Evolutionary conservation across 1,140 invertebrate genomes (phyloP), one percentile per base, ranked within the genome.

Genomic region (Drosophila novamexicana): DNA sequence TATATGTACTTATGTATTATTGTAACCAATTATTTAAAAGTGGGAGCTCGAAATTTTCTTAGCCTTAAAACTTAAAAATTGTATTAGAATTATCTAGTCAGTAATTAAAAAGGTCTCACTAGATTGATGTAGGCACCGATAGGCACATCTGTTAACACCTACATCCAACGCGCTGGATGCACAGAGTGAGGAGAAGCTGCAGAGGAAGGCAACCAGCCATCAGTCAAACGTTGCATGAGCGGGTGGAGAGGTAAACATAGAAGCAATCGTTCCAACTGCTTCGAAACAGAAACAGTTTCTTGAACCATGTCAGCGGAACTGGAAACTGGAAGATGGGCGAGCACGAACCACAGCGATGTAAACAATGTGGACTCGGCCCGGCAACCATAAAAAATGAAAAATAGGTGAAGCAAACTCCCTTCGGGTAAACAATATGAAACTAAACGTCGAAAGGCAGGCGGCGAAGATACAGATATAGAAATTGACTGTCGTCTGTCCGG

Each of bases 61-160:
- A 22, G 22, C 22, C 22, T 22, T 29, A 29, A 29, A 29, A 29
- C 22, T 29, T 0, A 29, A 29, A 29, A 29, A 5, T 29, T 29
- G 22, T 29, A 29, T 29, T 29, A 29, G 22, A 29, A 29, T 29
- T 29, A 29, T 29, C 22, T 5, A 29, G 58, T n/a, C 66, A 67
- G 76, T 83, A 83, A 83, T 83, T 73, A 83, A 79, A 63, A 68
- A 82, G 79, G 49, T 50, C 75, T 77, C 77, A 83, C 77, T 84
- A 84, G 69, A 22, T 71, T 80, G 81, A 84, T 77, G 77, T 52
- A 61, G 80, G 77, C 77, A 80, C 52, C 68, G 58, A 56, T 14
- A 14, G 32, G 61, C 77, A 65, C 64, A 79, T 79, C 76, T 73
- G 50, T 77, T 83, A 68, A 77, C 81, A 83, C 80, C 81, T 82